These are phyloP conservation scores for Ellobius talpinus DNA, from an alignment of 2,113 vertebrate species.

Conservation along the genomic window DNA sequence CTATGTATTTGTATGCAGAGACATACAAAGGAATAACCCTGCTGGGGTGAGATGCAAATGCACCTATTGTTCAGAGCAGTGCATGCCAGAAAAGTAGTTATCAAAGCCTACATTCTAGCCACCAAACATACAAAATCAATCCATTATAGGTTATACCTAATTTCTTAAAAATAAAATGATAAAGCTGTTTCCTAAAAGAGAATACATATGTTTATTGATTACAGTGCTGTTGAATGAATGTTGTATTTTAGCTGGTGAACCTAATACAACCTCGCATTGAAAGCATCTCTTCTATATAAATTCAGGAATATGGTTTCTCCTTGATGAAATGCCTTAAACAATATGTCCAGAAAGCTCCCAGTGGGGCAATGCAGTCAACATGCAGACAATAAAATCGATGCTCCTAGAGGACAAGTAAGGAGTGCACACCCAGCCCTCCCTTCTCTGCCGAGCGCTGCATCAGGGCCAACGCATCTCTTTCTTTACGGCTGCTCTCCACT, in stretches of 20 bases:
- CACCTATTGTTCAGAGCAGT: background rate
- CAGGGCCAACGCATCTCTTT: background rate
- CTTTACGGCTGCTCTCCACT: background rate
- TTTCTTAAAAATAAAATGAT: background rate
- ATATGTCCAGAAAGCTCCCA: background rate
- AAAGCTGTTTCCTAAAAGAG: constrained; percentile 35
- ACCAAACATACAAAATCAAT: background rate
- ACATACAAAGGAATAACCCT: background rate
- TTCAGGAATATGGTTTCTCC: constrained; percentile 12
- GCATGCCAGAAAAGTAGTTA: background rate
- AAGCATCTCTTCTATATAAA: background rate
- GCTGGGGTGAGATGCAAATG: background rate
- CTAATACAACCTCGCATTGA: background rate
- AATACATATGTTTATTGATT: constrained; percentile 8
- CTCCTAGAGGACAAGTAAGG: background rate
- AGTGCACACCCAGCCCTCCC: background rate
- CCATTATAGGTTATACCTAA: background rate
- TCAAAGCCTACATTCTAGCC: background rate
- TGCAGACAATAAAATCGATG: background rate
- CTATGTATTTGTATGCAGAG: constrained; percentile 1
- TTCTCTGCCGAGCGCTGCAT: background rate
- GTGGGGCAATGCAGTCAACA: background rate
- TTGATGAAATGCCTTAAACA: background rate
- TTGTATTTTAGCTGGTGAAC: constrained; percentile 38
- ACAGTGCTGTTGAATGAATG: background rate